Evolutionary conservation across 1,140 invertebrate species (phyloP).

Genomic region (Leucophenga varia): DNA sequence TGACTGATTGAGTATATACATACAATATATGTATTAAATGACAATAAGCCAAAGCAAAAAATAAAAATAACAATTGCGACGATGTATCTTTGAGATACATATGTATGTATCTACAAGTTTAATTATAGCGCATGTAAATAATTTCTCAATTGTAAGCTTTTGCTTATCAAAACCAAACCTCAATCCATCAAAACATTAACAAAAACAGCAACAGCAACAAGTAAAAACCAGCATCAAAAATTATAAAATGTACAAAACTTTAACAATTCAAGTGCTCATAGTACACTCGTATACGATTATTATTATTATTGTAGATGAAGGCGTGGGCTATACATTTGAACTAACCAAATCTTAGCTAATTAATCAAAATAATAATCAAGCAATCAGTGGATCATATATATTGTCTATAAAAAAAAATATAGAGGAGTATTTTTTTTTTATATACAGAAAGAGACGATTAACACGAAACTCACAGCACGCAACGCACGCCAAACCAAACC

Average conservation of each 20-base stretch:
- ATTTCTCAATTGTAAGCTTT: conserved; percentile 53
- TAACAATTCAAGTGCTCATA: conserved; percentile 15
- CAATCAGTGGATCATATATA: conserved; percentile 46
- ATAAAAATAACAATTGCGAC: too few relatives aligned
- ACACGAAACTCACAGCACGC: conserved; percentile 18
- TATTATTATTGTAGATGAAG: too few relatives aligned
- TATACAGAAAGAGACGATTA: not conserved
- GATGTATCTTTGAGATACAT: too few relatives aligned
- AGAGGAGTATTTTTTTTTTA: not conserved
- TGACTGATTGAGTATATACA: too few relatives aligned
- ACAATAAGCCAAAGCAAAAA: conserved; percentile 40
- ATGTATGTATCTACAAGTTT: too few relatives aligned
- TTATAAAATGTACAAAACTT: too few relatives aligned
- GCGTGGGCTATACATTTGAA: conserved; percentile 50
- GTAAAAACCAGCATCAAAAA: conserved; percentile 27
- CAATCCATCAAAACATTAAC: conserved; percentile 50
- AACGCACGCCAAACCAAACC: conserved; percentile 42
- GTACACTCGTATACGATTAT: too few relatives aligned
- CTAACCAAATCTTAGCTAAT: conserved; percentile 53
- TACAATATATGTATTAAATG: too few relatives aligned
- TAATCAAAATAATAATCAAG: conserved; percentile 55
- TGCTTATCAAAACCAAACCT: conserved; percentile 51
- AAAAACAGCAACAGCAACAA: conserved; percentile 33
- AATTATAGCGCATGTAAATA: conserved; percentile 54
- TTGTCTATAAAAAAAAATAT: not conserved